Percentiles rank a stretch among this genome's conserved stretches.
Evolutionary conservation across 2,113 vertebrate species (phyloP).

Genomic region (Asarcornis scutulata): DNA sequence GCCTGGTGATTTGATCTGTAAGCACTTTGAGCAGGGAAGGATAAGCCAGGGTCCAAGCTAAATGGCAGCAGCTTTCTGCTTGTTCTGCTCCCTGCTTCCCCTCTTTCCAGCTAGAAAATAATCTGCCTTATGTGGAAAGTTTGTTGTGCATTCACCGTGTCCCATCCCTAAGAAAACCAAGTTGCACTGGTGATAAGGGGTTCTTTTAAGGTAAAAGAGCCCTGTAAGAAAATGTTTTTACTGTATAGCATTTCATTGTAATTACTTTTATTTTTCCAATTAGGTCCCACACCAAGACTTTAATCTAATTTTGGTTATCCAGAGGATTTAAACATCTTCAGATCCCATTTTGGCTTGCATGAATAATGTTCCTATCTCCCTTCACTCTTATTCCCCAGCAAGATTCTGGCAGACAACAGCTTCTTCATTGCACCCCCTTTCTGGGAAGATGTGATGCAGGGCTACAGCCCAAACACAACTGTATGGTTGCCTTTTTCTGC

Average conservation of each 20-base stretch:
- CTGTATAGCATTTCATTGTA: not conserved
- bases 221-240: slow-evolving; percentile 4
- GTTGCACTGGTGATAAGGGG: not conserved
- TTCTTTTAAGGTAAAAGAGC: slow-evolving; percentile 4
- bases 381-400: not conserved
- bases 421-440: not conserved
- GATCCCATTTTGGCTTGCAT: not conserved
- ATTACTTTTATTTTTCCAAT: not conserved
- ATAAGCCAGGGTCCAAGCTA: not conserved
- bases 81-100: not conserved
- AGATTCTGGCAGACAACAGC: not conserved
- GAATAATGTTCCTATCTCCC: not conserved
- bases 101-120: not conserved
- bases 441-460: not conserved
- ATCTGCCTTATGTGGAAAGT: not conserved
- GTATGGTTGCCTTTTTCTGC: not conserved
- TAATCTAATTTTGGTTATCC: slow-evolving; percentile 45
- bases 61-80: not conserved
- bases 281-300: not conserved
- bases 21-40: not conserved
- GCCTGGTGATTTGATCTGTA: not conserved
- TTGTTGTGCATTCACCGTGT: not conserved
- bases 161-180: not conserved
- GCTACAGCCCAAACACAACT: not conserved
- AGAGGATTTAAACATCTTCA: slow-evolving; percentile 27